These are phyloP conservation scores for Ursus arctos DNA, from an alignment of 2,113 vertebrate genomes.

Conservation along the genomic window DNA sequence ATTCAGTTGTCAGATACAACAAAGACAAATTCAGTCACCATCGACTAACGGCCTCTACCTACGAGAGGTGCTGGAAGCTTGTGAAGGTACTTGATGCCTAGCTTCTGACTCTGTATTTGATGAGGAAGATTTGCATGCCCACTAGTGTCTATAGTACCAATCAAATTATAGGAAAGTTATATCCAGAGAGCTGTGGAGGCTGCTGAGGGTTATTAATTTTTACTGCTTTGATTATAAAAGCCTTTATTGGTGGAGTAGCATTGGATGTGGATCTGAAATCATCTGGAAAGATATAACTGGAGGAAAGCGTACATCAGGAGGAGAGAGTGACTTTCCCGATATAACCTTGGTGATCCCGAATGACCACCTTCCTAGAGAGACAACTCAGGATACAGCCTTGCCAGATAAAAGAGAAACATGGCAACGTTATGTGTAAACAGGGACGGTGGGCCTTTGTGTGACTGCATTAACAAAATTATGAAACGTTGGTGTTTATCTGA, in stretches of 20 bases:
- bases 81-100: background rate
- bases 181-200: background rate
- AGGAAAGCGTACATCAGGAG: background rate
- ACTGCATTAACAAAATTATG: background rate
- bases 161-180: background rate
- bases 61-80: background rate
- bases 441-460: background rate
- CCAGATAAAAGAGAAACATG: background rate
- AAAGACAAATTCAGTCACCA: background rate
- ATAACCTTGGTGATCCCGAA: background rate
- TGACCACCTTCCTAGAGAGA: background rate
- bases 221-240: background rate
- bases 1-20: background rate
- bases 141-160: background rate
- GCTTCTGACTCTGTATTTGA: background rate
- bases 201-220: background rate
- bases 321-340: background rate
- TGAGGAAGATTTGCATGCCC: background rate
- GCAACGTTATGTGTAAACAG: background rate
- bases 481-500: background rate
- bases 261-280: background rate
- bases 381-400: background rate
- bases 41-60: background rate
- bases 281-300: background rate
- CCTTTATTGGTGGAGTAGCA: background rate